A percentile compares a stretch with the other conserved stretches of the same genome.
phyloP scores from a whole-genome alignment of 2,888 invertebrate species.

The Drosophila koepferae region DNA sequence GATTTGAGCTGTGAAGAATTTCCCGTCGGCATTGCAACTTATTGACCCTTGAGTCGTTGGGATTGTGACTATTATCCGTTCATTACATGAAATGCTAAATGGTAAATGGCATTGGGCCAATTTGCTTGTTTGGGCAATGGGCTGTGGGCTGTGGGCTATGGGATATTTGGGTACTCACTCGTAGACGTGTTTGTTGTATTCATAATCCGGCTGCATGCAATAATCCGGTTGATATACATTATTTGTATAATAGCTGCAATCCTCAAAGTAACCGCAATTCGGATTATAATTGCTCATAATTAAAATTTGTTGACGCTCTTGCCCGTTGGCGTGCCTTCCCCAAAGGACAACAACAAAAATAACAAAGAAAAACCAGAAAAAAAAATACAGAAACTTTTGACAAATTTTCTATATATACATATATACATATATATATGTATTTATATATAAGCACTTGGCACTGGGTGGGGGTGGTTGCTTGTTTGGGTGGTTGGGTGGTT shows the following conservation, averaged over 20 bases:
- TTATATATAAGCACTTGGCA: constrained; percentile 7
- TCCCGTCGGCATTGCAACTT: constrained; percentile 32
- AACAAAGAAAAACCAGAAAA: neutral
- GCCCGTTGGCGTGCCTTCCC: constrained; percentile 40
- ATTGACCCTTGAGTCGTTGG: constrained; percentile 17
- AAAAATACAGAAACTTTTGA: neutral
- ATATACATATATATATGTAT: neutral
- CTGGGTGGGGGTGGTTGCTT: neutral
- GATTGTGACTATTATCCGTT: constrained; percentile 35
- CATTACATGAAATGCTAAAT: constrained; percentile 20
- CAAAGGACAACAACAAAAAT: constrained; percentile 17
- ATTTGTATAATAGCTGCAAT: constrained; percentile 82
- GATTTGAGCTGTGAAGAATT: neutral
- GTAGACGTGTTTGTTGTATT: constrained; percentile 83
- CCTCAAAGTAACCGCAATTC: constrained; percentile 85
- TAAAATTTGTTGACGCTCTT: constrained; percentile 41
- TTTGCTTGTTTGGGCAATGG: constrained; percentile 17
- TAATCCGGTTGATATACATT: constrained; percentile 84
- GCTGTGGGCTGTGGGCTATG: neutral
- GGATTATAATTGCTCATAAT: constrained; percentile 85
- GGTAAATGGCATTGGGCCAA: constrained; percentile 16
- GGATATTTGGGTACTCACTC: constrained; percentile 78
- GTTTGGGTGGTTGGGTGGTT: constrained; percentile 5
- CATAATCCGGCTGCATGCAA: constrained; percentile 84
- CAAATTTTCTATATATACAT: neutral